phyloP scores from a whole-genome alignment of 2,888 invertebrate species.

The Coelinius sp. region DNA sequence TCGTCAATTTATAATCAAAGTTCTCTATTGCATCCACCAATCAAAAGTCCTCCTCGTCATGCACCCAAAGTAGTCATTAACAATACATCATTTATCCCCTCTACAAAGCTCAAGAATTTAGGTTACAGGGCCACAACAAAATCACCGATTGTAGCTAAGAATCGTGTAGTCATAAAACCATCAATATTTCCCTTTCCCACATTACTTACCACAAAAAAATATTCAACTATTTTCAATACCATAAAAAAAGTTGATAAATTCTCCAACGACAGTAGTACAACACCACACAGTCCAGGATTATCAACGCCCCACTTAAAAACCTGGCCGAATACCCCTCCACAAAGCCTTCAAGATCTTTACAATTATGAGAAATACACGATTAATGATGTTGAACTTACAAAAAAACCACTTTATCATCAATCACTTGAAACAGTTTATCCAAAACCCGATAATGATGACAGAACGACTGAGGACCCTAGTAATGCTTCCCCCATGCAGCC shows the following conservation, averaged over 20 bases:
- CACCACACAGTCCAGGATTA: not conserved
- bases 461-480: conserved; percentile 19
- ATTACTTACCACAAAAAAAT: not conserved
- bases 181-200: not conserved
- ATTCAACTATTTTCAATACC: not conserved
- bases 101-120: conserved; percentile 1
- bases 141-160: conserved; percentile 30
- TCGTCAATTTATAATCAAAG: not conserved
- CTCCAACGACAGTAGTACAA: not conserved
- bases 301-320: conserved; percentile 52
- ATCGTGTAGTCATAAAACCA: conserved; percentile 39
- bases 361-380: conserved; percentile 66
- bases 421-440: conserved; percentile 19
- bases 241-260: not conserved
- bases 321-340: conserved; percentile 61
- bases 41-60: not conserved
- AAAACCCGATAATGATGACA: conserved; percentile 33
- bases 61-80: not conserved
- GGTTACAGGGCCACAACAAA: conserved; percentile 16
- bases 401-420: no score
- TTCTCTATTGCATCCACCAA: not conserved
- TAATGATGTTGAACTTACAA: conserved; percentile 33
- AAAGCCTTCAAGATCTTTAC: conserved; percentile 57
- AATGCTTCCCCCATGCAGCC: conserved; percentile 44
- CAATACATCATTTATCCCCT: not conserved